Conservation (phyloP, 2,797 vertebrate species). For the Menidia menidia region DNA sequence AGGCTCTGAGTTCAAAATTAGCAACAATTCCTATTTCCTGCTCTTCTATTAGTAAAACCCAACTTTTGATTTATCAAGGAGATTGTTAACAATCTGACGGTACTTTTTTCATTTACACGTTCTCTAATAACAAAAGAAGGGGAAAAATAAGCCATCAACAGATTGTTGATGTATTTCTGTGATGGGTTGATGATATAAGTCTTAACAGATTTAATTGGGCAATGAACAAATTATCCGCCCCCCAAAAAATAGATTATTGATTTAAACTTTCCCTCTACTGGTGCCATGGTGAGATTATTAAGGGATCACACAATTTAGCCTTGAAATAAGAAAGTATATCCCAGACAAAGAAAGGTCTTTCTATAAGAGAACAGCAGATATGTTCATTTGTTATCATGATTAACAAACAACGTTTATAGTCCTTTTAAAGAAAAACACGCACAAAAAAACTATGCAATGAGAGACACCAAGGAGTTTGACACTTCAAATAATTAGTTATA, state of each 20-base stretch:
- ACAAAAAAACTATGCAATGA: not conserved
- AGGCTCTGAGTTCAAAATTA: slow-evolving; percentile 6
- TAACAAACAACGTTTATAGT: not conserved
- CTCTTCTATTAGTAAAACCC: slow-evolving; percentile 1
- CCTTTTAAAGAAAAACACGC: not conserved
- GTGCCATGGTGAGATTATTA: slow-evolving; percentile 26
- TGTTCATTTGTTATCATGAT: no score
- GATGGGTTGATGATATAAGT: not conserved
- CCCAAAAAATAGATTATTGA: slow-evolving; percentile 21
- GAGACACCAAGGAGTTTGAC: slow-evolving; percentile 29
- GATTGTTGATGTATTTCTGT: not conserved
- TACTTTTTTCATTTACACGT: not conserved
- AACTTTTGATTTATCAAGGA: not conserved
- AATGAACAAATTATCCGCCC: slow-evolving; percentile 33
- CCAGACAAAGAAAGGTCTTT: not conserved
- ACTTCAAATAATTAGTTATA: slow-evolving; percentile 62
- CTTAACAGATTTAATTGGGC: slow-evolving; percentile 5
- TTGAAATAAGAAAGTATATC: slow-evolving; percentile 19
- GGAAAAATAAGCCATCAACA: not conserved
- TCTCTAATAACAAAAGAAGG: not conserved
- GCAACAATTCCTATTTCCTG: not conserved
- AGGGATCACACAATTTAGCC: not conserved
- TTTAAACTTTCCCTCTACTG: slow-evolving; percentile 67
- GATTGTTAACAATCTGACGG: not conserved
- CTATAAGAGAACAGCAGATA: no score